Evolutionary conservation across 2,113 vertebrate genomes (phyloP), one percentile per base, ranked within the genome.

Genomic region (Neoarius graeffei): DNA sequence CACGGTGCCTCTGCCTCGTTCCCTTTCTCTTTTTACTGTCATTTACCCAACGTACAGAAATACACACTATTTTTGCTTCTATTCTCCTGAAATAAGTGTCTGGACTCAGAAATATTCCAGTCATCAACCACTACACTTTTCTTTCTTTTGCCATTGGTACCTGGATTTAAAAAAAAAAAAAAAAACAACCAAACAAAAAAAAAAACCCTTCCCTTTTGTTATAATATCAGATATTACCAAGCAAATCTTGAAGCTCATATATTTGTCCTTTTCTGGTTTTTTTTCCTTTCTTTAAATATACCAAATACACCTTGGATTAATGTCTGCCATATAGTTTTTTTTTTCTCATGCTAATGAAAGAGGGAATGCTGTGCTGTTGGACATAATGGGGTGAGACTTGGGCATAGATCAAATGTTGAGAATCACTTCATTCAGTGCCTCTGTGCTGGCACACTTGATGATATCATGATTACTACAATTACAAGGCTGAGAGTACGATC

Each of bases 11-110:
- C 93, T 94, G 97, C 96, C 76, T 59, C 82, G 62, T 83, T 57
- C 86, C 74, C 84, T 64, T 48, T 59, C 87, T 30, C 81, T 23
- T 93, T 93, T 92, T 94, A 97, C 96, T 97, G 97, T 97, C 97
- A 98, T 99, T 99, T 99, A 96, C 96, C 54, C 95, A 96, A 96
- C 60, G 67, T 83, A 95, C 93, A 97, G 95, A 96, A 96, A 97
- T 95, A 96, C 95, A 97, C 96, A 95, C 90, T 95, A 90, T 93
- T 93, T 95, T 93, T 90, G 94, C 94, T 91, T 93, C 92, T 91
- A 92, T 93, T 60, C 89, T 93, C 42, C 93, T 25, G 20, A 82
- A 81, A 81, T 81, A 27, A 35, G 14, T 81, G 56, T 62, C 80
- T 48, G 13, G 57, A 82, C 57, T 35, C 27, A 30, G 52, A 81